phyloP scores from a whole-genome alignment of 64 coral and sea anemone species.

The Pachyseris speciosa region DNA sequence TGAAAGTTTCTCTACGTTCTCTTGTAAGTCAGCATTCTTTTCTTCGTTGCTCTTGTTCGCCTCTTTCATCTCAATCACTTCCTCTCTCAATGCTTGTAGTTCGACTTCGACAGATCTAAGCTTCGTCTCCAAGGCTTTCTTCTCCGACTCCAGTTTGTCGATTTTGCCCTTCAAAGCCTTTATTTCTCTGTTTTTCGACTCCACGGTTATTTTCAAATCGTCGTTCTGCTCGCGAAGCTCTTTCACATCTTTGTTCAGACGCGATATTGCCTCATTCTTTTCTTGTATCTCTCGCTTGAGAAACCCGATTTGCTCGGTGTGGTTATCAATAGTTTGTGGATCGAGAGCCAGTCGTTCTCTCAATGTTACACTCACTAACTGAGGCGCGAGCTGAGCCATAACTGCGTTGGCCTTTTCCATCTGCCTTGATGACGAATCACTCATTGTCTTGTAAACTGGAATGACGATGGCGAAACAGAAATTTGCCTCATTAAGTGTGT shows the following conservation, averaged over 20 bases:
- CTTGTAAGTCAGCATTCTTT: not conserved
- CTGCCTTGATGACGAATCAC: no score
- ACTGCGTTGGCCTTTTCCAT: no score
- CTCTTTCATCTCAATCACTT: not conserved
- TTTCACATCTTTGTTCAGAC: not conserved
- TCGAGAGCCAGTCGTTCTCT: not conserved
- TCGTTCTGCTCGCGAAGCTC: not conserved
- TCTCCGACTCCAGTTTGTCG: slow-evolving; percentile 12
- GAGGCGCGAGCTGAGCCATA: no score
- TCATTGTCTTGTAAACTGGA: no score
- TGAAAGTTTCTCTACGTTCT: not conserved
- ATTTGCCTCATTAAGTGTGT: no score
- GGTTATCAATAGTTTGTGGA: not conserved
- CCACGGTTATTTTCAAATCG: not conserved
- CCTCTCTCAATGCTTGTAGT: slow-evolving; percentile 1
- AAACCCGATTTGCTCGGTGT: not conserved
- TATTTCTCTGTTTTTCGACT: slow-evolving; percentile 15
- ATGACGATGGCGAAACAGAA: no score
- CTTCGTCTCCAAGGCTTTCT: not conserved
- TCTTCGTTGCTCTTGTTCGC: not conserved
- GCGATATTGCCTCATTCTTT: not conserved
- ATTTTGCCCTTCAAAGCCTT: slow-evolving; percentile 13
- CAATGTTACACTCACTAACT: not conserved
- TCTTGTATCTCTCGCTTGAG: not conserved
- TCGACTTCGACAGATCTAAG: slow-evolving; percentile 17